phyloP scores from a whole-genome alignment of 2,797 vertebrate genomes.

The Melanotaenia boesemani region DNA sequence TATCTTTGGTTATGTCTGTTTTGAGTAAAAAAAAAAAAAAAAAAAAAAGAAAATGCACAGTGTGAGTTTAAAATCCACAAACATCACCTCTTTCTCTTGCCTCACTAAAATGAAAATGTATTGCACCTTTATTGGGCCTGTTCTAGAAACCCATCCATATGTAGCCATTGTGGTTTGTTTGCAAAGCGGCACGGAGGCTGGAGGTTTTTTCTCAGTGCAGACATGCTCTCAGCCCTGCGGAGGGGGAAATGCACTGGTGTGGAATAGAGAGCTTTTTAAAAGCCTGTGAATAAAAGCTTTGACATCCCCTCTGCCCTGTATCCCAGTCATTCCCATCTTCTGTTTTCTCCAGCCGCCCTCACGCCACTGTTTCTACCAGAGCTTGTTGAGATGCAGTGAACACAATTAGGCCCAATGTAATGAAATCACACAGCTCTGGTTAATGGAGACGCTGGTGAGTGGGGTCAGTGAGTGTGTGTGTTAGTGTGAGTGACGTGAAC shows the following conservation, averaged over 20 bases:
- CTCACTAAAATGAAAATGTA: conserved; percentile 15
- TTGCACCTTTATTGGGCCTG: conserved; percentile 14
- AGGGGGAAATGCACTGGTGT: conserved; percentile 46
- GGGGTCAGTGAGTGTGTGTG: conserved; percentile 57
- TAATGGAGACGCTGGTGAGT: conserved; percentile 75
- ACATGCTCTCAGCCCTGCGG: conserved; percentile 46
- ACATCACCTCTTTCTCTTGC: background rate
- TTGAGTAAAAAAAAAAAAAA: conserved; percentile 10
- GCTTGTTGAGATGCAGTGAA: conserved; percentile 63
- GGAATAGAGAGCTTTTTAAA: conserved; percentile 78
- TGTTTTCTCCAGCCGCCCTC: conserved; percentile 51
- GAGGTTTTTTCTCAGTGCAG: conserved; percentile 55
- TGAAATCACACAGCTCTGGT: conserved; percentile 80
- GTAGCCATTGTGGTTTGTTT: conserved; percentile 44
- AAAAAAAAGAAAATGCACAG: conserved; percentile 21
- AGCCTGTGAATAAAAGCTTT: conserved; percentile 84
- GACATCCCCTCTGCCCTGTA: conserved; percentile 77
- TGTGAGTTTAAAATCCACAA: conserved; percentile 12
- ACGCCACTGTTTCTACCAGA: conserved; percentile 62
- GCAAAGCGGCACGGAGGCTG: conserved; percentile 38
- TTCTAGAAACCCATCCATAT: conserved; percentile 22
- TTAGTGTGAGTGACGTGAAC: conserved; percentile 10
- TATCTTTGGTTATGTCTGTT: conserved; percentile 3
- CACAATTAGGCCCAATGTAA: conserved; percentile 78
- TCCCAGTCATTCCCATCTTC: conserved; percentile 50